Conservation (phyloP, 1,140 invertebrate species). For the Xylocopa sonorina region DNA sequence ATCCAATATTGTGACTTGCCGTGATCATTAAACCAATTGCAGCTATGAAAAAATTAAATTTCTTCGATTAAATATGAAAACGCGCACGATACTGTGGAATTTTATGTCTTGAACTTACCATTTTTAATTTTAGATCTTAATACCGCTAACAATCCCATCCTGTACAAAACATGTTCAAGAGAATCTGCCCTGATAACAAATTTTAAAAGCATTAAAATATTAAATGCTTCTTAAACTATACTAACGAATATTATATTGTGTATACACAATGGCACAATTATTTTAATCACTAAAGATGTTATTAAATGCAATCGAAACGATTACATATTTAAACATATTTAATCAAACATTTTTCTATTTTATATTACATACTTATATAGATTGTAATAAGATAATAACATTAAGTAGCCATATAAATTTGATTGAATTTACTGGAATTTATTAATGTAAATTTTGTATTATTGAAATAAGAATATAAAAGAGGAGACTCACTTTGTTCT, state of each 20-base stretch:
- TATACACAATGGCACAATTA: background rate
- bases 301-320: too few species aligned
- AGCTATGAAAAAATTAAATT: conserved; percentile 68
- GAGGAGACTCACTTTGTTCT: conserved; percentile 84
- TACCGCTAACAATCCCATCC: conserved; percentile 96
- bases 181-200: conserved; percentile 87
- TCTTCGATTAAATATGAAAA: conserved; percentile 29
- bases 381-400: too few species aligned
- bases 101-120: conserved; percentile 83
- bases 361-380: too few species aligned
- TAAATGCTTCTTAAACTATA: too few species aligned
- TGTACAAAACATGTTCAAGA: conserved; percentile 93
- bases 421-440: too few species aligned
- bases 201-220: conserved; percentile 23
- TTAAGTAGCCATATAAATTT: too few species aligned
- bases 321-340: conserved; percentile 4
- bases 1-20: conserved; percentile 98
- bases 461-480: conserved; percentile 9
- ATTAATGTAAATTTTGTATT: too few species aligned
- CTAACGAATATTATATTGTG: too few species aligned
- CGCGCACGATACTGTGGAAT: conserved; percentile 6
- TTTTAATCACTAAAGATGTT: too few species aligned
- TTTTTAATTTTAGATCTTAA: conserved; percentile 90
- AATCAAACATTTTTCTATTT: too few species aligned
- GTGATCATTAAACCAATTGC: conserved; percentile 98